A percentile compares a stretch with the other conserved stretches of the same genome.
Evolutionary conservation across 2,113 vertebrate species (phyloP).

Genomic region (Echinops telfairi): DNA sequence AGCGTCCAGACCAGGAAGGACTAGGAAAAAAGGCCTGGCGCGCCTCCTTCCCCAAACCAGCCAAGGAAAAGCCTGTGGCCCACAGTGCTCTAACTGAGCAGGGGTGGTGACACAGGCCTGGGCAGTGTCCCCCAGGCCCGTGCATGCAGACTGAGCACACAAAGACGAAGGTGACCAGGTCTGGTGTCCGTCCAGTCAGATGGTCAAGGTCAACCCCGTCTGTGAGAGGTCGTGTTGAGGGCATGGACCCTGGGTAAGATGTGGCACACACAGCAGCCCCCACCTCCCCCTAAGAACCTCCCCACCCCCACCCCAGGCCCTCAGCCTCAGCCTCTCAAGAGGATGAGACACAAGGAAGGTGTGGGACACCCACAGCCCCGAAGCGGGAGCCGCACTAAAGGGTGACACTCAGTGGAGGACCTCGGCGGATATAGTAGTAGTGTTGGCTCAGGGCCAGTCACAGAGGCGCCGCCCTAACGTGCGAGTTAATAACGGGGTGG

Average conservation of each 20-base stretch:
- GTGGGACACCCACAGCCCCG: background rate
- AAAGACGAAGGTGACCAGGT: background rate
- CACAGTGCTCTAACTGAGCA: background rate
- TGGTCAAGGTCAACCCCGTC: background rate
- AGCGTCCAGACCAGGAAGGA: background rate
- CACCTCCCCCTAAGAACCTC: background rate
- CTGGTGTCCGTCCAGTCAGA: background rate
- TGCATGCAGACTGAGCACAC: background rate
- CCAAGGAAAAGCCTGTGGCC: background rate
- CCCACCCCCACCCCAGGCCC: background rate
- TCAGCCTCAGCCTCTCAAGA: too few relatives aligned
- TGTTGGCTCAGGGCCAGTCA: background rate
- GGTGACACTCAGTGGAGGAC: background rate
- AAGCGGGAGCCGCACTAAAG: background rate
- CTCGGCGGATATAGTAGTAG: background rate
- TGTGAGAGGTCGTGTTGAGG: background rate
- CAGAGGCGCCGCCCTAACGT: background rate
- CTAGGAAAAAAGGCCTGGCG: background rate
- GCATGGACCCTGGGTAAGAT: background rate
- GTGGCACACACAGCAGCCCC: background rate
- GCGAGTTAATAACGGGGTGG: background rate
- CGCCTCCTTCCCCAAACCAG: background rate
- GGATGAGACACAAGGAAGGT: constrained; percentile 1
- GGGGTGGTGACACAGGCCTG: background rate
- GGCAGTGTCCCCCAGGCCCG: background rate